These are phyloP conservation scores for Sericinus montela DNA, from an alignment of 2,888 invertebrate genomes.

Conservation along the genomic window DNA sequence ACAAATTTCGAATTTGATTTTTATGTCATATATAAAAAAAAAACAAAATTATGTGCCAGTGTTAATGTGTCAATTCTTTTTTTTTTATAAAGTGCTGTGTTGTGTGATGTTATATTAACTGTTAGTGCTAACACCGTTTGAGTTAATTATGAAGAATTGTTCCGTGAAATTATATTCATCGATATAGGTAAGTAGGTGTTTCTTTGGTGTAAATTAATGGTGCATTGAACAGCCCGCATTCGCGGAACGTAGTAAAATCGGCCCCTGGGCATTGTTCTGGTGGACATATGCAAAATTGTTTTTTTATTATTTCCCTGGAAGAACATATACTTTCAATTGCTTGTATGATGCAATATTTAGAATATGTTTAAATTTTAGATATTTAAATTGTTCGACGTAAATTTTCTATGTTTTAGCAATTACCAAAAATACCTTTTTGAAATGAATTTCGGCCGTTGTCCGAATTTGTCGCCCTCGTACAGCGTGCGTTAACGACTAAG, in stretches of 20 bases:
- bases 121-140: background rate
- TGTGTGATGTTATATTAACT: slow-evolving; percentile 10
- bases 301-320: no score
- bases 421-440: no score
- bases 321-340: no score
- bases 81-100: slow-evolving; percentile 10
- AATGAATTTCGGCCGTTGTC: no score
- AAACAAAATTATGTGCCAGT: slow-evolving; percentile 9
- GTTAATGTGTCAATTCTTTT: slow-evolving; percentile 1
- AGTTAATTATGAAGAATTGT: slow-evolving; percentile 10
- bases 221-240: slow-evolving; percentile 1
- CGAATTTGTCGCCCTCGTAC: no score
- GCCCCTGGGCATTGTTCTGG: no score
- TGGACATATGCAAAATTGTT: no score
- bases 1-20: slow-evolving; percentile 13
- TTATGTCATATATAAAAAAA: slow-evolving; percentile 5
- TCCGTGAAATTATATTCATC: background rate
- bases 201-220: background rate
- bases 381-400: no score
- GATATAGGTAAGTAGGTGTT: slow-evolving; percentile 8
- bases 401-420: no score
- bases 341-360: no score
- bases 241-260: background rate
- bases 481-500: no score
- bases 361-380: no score